Conservation (phyloP, 2,888 invertebrate genomes). For the Lathronympha strigana region DNA sequence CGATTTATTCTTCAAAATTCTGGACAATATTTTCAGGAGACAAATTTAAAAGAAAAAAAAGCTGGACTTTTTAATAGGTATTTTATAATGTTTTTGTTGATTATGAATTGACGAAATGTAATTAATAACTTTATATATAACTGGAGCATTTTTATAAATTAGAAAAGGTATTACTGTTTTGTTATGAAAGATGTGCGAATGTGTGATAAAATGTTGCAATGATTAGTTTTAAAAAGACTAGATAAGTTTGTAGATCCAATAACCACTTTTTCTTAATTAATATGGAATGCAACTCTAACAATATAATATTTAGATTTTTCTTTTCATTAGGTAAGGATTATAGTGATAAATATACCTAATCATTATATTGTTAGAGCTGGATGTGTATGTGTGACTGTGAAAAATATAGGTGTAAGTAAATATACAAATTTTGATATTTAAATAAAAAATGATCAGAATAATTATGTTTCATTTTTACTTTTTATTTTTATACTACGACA, state of each 20-base stretch:
- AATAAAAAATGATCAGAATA: not conserved
- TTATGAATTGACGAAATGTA: constrained; percentile 32
- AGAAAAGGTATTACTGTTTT: constrained; percentile 31
- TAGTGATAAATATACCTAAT: constrained; percentile 1
- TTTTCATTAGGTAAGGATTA: constrained; percentile 22
- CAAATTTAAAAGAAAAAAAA: constrained; percentile 78
- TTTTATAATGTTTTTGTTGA: constrained; percentile 25
- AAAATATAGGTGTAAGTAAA: constrained; percentile 18
- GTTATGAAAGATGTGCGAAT: constrained; percentile 28
- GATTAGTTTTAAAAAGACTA: constrained; percentile 20
- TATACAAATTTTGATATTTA: constrained; percentile 30
- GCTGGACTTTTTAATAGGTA: constrained; percentile 32
- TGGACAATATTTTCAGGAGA: constrained; percentile 92
- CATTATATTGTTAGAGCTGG: constrained; percentile 13
- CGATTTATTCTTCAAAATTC: constrained; percentile 91
- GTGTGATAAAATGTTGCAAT: constrained; percentile 6
- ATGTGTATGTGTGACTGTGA: constrained; percentile 20
- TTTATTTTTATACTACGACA: not conserved
- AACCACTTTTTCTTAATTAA: constrained; percentile 14
- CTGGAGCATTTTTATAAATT: constrained; percentile 28
- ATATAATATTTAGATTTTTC: constrained; percentile 10
- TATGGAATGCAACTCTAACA: constrained; percentile 8
- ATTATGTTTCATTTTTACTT: not conserved
- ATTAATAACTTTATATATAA: constrained; percentile 14
- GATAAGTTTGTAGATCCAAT: constrained; percentile 19